phyloP scores from a whole-genome alignment of 1,140 invertebrate genomes.

The Triops cancriformis region DNA sequence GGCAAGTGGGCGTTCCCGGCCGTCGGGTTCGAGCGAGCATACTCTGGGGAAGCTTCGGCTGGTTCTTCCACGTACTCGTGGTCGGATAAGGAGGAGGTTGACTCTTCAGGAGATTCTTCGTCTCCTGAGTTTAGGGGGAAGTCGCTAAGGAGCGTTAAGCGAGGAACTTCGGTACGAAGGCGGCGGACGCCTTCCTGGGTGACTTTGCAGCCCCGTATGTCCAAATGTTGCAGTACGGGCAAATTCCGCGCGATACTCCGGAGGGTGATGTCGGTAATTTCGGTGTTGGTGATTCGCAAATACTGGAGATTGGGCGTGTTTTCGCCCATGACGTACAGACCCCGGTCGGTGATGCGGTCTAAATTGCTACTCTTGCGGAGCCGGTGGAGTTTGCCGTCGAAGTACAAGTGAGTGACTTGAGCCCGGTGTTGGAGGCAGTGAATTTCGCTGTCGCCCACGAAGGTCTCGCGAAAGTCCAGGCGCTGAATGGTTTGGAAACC shows the following conservation, averaged over 20 bases:
- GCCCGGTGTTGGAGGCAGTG: conserved; percentile 54
- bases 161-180: background rate
- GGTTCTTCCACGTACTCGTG: background rate
- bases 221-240: conserved; percentile 11
- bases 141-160: background rate
- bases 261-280: conserved; percentile 41
- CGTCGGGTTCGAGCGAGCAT: background rate
- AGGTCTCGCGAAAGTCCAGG: conserved; percentile 55
- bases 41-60: background rate
- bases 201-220: conserved; percentile 22
- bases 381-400: conserved; percentile 43
- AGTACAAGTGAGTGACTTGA: conserved; percentile 50
- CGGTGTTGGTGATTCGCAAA: conserved; percentile 53
- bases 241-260: conserved; percentile 15
- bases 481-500: conserved; percentile 59
- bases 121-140: conserved; percentile 9
- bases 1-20: background rate
- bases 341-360: conserved; percentile 51
- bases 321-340: conserved; percentile 47
- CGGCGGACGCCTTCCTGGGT: conserved; percentile 16
- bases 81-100: background rate
- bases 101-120: no score
- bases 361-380: conserved; percentile 36
- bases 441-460: conserved; percentile 56
- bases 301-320: conserved; percentile 48